Evolutionary conservation across 2,113 vertebrate species (phyloP).

Genomic region (Meles meles): DNA sequence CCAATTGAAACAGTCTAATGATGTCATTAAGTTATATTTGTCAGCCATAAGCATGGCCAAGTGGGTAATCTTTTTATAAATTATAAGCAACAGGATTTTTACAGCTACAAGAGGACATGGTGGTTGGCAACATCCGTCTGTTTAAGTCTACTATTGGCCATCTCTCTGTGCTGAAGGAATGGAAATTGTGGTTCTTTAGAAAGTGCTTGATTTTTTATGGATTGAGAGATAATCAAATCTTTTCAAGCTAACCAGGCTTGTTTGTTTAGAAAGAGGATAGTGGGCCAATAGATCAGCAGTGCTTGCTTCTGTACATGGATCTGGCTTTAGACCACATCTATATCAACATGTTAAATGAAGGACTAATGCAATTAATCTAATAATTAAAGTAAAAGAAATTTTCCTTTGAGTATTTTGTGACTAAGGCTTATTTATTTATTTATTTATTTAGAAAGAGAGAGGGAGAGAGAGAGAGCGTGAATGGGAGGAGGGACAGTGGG

Average conservation of each 20-base stretch:
- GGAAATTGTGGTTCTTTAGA: slow-evolving; percentile 29
- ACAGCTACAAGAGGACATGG: background rate
- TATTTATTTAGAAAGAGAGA: background rate
- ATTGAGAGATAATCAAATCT: background rate
- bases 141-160: slow-evolving; percentile 1
- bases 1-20: slow-evolving; percentile 25
- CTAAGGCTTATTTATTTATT: background rate
- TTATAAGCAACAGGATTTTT: slow-evolving; percentile 44
- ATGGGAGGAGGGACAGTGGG: background rate
- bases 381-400: slow-evolving; percentile 5
- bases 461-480: background rate
- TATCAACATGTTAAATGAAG: background rate
- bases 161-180: slow-evolving; percentile 40
- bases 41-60: background rate
- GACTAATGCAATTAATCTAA: background rate
- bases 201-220: slow-evolving; percentile 19
- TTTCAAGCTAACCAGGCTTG: background rate
- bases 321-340: background rate
- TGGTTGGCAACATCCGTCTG: background rate
- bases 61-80: slow-evolving; percentile 51
- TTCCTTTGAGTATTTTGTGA: background rate
- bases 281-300: background rate
- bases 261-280: background rate
- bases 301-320: background rate
- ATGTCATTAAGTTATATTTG: slow-evolving; percentile 40